These are phyloP conservation scores for Cercopithecus neglectus DNA, from an alignment of 2,797 vertebrate species.

Conservation along the genomic window DNA sequence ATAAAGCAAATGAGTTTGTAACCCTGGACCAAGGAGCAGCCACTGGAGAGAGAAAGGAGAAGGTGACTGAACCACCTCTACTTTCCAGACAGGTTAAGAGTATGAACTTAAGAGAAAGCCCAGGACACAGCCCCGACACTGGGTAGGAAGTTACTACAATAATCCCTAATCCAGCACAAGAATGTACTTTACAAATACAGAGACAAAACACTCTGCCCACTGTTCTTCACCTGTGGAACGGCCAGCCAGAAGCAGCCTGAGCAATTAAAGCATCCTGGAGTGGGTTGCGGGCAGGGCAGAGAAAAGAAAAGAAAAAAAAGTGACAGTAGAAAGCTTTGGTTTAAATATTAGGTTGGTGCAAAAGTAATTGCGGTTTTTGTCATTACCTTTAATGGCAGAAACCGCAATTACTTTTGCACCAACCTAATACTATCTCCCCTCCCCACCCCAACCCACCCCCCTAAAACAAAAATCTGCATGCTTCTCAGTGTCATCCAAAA, in stretches of 20 bases:
- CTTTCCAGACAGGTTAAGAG: background rate
- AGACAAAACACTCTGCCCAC: background rate
- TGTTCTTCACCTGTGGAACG: background rate
- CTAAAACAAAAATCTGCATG: background rate
- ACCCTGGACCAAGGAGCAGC: background rate
- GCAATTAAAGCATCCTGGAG: background rate
- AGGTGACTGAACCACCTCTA: background rate
- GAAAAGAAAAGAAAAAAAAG: background rate
- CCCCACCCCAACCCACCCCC: background rate
- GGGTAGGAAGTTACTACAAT: background rate
- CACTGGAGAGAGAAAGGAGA: background rate
- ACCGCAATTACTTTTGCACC: background rate
- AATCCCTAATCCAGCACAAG: background rate
- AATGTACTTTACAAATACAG: background rate
- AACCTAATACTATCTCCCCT: background rate
- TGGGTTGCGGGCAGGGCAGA: too few relatives aligned
- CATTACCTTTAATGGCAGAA: background rate
- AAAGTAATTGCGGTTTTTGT: too few relatives aligned
- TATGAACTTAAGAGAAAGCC: background rate
- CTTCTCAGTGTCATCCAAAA: background rate
- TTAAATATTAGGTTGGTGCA: background rate
- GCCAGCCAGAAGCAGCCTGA: background rate
- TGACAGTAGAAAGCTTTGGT: background rate
- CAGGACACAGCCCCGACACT: background rate
- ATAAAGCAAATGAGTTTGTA: background rate